Evolutionary conservation across 2,113 vertebrate genomes (phyloP).

Genomic region (Cnemophilus loriae): DNA sequence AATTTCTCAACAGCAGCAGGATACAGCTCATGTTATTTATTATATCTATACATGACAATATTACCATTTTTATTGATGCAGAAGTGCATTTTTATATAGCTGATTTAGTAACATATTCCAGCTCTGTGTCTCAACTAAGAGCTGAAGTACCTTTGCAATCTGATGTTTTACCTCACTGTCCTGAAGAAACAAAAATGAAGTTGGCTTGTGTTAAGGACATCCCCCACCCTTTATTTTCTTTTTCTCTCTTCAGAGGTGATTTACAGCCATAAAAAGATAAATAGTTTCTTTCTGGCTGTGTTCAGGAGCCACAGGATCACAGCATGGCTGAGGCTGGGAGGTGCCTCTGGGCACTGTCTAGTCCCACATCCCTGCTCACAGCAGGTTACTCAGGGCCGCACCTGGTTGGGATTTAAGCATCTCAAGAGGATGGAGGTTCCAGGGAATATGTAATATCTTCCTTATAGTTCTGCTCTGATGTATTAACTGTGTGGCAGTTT

Average conservation of each 20-base stretch:
- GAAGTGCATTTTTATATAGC: background rate
- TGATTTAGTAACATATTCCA: background rate
- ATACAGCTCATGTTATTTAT: background rate
- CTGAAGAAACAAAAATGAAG: background rate
- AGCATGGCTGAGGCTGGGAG: background rate
- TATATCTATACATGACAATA: background rate
- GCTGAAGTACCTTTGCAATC: background rate
- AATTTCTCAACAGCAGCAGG: background rate
- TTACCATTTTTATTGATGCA: background rate
- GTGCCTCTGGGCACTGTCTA: background rate
- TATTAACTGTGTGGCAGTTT: background rate
- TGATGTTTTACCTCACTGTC: background rate
- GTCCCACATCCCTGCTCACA: background rate
- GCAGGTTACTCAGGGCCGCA: accelerated
- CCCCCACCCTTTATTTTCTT: background rate
- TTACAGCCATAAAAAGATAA: background rate
- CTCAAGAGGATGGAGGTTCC: background rate
- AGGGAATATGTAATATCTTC: background rate
- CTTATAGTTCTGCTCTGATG: background rate
- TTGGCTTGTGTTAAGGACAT: background rate
- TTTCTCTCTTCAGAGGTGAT: background rate
- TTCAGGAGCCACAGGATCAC: background rate
- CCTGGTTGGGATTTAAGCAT: background rate
- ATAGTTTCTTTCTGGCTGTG: background rate
- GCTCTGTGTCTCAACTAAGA: background rate